These are phyloP conservation scores for Brenthis ino DNA, from an alignment of 2,888 invertebrate species.

Conservation along the genomic window DNA sequence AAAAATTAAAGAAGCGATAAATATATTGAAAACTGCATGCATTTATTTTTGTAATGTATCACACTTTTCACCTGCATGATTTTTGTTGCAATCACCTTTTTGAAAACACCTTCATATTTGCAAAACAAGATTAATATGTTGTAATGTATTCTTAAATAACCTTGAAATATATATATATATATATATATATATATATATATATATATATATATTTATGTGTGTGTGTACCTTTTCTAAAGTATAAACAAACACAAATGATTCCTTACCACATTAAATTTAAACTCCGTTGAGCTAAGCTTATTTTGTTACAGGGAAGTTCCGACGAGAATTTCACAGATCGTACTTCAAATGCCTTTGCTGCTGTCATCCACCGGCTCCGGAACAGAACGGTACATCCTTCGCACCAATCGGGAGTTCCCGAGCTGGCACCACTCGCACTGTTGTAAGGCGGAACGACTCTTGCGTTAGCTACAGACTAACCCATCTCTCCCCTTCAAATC, in stretches of 20 bases:
- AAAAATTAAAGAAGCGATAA: not conserved
- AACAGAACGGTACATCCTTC: constrained; percentile 71
- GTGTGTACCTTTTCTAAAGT: no score
- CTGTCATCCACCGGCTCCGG: constrained; percentile 57
- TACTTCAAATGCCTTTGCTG: constrained; percentile 85
- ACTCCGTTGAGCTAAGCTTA: not conserved
- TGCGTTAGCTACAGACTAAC: constrained; percentile 74
- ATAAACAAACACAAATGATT: no score
- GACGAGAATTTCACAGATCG: constrained; percentile 86
- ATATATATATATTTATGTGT: no score
- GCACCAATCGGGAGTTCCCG: constrained; percentile 73
- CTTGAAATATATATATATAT: no score
- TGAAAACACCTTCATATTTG: constrained; percentile 10
- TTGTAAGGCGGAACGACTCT: constrained; percentile 74
- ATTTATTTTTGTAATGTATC: constrained; percentile 39
- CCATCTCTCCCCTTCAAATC: constrained; percentile 75
- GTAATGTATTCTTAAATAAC: no score
- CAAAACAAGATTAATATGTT: no score
- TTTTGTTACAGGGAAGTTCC: constrained; percentile 86
- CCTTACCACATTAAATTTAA: not conserved
- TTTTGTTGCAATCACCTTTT: constrained; percentile 27
- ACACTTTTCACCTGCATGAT: constrained; percentile 32
- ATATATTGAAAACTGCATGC: constrained; percentile 40
- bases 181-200: no score
- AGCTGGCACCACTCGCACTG: constrained; percentile 70